Percentiles rank a stretch among this genome's conserved stretches.
phyloP scores from a whole-genome alignment of 2,888 invertebrate genomes.

The Sinohyriopsis cumingii region DNA sequence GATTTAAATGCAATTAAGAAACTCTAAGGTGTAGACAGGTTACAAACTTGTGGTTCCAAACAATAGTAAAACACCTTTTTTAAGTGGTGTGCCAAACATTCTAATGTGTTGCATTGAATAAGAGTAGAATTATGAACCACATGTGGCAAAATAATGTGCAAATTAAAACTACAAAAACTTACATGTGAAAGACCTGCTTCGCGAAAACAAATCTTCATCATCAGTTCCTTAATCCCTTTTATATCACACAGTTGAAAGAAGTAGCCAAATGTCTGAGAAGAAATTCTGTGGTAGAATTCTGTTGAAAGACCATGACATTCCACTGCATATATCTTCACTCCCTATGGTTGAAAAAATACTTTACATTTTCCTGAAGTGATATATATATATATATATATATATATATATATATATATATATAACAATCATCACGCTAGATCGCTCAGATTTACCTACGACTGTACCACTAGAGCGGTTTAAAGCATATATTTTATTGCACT shows the following conservation, averaged over 20 bases:
- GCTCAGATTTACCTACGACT: too few species aligned
- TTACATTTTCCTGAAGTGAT: too few species aligned
- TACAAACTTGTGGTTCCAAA: too few species aligned
- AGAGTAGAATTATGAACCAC: neutral
- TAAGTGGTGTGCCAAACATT: neutral
- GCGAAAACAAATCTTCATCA: conserved; percentile 30
- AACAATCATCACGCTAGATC: too few species aligned
- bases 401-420: too few species aligned
- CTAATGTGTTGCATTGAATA: neutral
- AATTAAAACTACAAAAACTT: conserved; percentile 6
- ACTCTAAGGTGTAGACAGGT: too few species aligned
- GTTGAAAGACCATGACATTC: conserved; percentile 6
- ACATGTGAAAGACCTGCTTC: conserved; percentile 27
- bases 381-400: too few species aligned
- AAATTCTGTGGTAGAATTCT: conserved; percentile 28
- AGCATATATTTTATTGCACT: too few species aligned
- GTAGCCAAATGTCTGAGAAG: conserved; percentile 28
- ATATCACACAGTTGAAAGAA: conserved; percentile 24
- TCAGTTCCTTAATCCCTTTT: conserved; percentile 20
- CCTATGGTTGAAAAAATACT: conserved; percentile 4
- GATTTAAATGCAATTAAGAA: too few species aligned
- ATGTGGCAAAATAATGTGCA: neutral
- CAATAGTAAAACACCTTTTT: too few species aligned
- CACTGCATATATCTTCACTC: conserved; percentile 29
- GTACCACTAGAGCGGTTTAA: too few species aligned